Percentiles rank a stretch among this genome's conserved stretches.
These are phyloP conservation scores for Morone saxatilis DNA, from an alignment of 2,113 vertebrate genomes.

Conservation along the genomic window DNA sequence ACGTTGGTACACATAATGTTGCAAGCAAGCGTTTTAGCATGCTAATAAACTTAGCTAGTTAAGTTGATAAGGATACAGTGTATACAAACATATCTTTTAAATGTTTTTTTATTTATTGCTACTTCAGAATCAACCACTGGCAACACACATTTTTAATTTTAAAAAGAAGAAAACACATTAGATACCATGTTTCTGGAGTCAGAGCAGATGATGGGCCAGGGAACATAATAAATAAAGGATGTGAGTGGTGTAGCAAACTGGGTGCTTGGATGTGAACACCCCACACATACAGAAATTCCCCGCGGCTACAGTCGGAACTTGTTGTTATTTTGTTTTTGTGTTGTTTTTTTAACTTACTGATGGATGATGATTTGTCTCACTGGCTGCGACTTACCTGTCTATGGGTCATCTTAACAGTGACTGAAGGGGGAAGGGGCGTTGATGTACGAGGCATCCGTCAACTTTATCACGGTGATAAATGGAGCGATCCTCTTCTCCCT, in stretches of 20 bases:
- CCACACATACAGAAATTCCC: neutral
- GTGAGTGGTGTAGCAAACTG: neutral
- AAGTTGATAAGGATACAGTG: neutral
- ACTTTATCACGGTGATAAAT: constrained; percentile 60
- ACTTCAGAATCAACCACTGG: neutral
- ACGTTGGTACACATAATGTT: neutral
- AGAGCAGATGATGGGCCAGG: neutral
- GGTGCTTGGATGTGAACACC: neutral
- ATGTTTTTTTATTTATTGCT: neutral
- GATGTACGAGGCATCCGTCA: constrained; percentile 21
- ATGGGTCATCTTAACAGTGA: constrained; percentile 30
- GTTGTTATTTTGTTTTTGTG: neutral
- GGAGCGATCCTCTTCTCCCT: neutral
- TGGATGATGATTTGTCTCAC: constrained; percentile 16
- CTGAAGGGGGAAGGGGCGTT: constrained; percentile 12
- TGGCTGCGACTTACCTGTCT: constrained; percentile 14
- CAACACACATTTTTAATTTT: neutral
- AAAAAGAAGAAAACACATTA: neutral
- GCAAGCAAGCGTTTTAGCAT: neutral
- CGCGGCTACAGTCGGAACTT: constrained; percentile 29
- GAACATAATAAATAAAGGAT: neutral
- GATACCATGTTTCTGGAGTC: neutral
- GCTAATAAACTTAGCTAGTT: neutral
- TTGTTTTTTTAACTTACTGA: constrained; percentile 7
- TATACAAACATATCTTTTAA: neutral